Evolutionary conservation across 2,888 invertebrate genomes (phyloP), one percentile per base, ranked within the genome.

Genomic region (Sarcophaga subvicina): DNA sequence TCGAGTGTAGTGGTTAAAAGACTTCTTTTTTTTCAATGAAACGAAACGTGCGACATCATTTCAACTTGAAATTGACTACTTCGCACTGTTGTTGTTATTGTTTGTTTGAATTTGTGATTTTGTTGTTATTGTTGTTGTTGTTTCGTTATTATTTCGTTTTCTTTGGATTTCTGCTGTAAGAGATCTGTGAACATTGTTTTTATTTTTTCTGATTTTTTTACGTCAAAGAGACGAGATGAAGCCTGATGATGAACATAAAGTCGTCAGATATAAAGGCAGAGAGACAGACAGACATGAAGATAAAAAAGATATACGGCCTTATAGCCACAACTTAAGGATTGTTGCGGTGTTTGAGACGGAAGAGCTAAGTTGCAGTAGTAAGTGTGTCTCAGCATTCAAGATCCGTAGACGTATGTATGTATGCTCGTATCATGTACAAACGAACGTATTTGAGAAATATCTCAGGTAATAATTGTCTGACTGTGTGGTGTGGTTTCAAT

Each of bases 1-100:
- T 25, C n/a, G 8, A 75, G 85, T 82, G 81, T 67, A 79, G 4
- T 20, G n/a, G 54, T 37, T n/a, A 47, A 62, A 79, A 69, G 73
- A 75, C 64, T 75, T 82, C 72, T 67, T 14, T 14, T 14, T 14
- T 49, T 54, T 12, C 54, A 14, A 12, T 49, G 49, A 77, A 80
- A 73, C 77, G 77, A 83, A 83, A 86, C 86, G 83, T 86, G 80
- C 86, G 83, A 86, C 86, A 83, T 73, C 80, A 86, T 79, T 79
- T 80, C 76, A 76, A 83, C 83, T 73, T 77, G 71, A 82, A 81
- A 85, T 82, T 85, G 85, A 85, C 85, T 77, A 82, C 81, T 86
- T 86, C 86, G 80, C 86, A 86, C 86, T 80, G 83, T 80, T 77
- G 76, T 83, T 86, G 37, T 54, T 54, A 37, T 37, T 37, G 37